A percentile compares a stretch with the other conserved stretches of the same genome.
These are phyloP conservation scores for Phalera bucephala DNA, from an alignment of 2,888 invertebrate species.

Conservation along the genomic window DNA sequence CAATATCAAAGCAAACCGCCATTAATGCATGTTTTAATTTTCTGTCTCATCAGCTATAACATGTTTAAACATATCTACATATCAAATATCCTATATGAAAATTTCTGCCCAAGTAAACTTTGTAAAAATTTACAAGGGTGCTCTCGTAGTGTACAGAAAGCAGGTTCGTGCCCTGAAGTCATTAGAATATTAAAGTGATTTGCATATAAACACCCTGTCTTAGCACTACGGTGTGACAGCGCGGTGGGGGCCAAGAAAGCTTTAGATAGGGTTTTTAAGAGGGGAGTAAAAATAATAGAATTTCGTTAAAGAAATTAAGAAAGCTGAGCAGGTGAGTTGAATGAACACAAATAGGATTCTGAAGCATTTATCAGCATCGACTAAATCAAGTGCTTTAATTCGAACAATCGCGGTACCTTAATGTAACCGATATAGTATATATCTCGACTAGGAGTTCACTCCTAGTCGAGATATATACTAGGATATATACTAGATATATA, in stretches of 20 bases:
- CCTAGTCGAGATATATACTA: too few relatives aligned
- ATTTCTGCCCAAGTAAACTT: too few relatives aligned
- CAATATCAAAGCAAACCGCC: too few relatives aligned
- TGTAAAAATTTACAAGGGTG: conserved; percentile 3
- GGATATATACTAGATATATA: too few relatives aligned
- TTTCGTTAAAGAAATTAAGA: conserved; percentile 9
- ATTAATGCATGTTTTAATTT: background rate
- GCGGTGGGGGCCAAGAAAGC: conserved; percentile 9
- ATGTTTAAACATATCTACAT: background rate
- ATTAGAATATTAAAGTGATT: conserved; percentile 40
- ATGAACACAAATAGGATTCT: conserved; percentile 14
- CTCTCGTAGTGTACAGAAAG: conserved; percentile 8
- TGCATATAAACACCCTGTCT: conserved; percentile 37
- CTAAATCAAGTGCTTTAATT: too few relatives aligned
- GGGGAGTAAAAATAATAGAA: background rate
- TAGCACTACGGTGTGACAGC: conserved; percentile 6
- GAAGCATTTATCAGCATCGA: too few relatives aligned
- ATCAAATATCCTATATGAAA: too few relatives aligned
- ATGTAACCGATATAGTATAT: too few relatives aligned
- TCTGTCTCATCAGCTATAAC: background rate
- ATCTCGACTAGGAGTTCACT: too few relatives aligned
- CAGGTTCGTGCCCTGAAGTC: conserved; percentile 10
- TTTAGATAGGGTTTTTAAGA: conserved; percentile 4
- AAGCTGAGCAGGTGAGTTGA: conserved; percentile 17
- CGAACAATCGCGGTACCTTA: too few relatives aligned